Evolutionary conservation across 2,797 vertebrate genomes (phyloP), one percentile per base, ranked within the genome.

Genomic region (Decapterus maruadsi): DNA sequence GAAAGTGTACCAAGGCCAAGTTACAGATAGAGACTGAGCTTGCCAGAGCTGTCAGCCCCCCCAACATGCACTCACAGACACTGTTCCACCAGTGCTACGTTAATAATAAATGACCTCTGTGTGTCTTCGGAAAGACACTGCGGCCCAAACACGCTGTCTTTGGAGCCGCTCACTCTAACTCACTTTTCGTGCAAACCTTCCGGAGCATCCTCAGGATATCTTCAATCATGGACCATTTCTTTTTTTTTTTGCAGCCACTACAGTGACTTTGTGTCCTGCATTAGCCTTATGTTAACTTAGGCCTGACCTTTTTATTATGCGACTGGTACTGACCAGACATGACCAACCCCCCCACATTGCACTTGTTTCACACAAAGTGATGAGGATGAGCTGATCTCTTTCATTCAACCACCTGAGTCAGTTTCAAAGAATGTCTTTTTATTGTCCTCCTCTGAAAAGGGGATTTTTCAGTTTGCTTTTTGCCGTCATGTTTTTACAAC

Each of bases 81-180:
- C 70, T 61, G 71, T 84, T 83, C 83, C 80, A 78, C 72, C 77
- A 71, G 65, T 50, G 61, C 75, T 70, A 69, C 38, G 68, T 94
- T 85, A 95, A 94, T 94, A 93, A 93, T 92, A 87, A 90, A 93
- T 90, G 67, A 86, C 82, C 86, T 84, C 74, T 81, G 68, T 89
- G 84, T 87, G 87, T 87, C 84, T 81, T 77, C 34, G 83, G 31
- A 80, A 77, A 85, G 89, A 84, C 60, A 77, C 71, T 69, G 71
- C 57, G 61, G 70, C 51, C 73, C 55, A 60, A 72, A 78, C 72
- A 63, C 55, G 60, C 73, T 31, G 57, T 54, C 11, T 80, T 55
- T 64, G 45, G 55, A 61, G 26, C 58, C 66, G 16, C 68, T 69
- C 61, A 54, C 53, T 80, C 40, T 40, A 36, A 57, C 68, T 73